These are phyloP conservation scores for Coptodon rendalli DNA, from an alignment of 2,113 vertebrate genomes.

Conservation along the genomic window DNA sequence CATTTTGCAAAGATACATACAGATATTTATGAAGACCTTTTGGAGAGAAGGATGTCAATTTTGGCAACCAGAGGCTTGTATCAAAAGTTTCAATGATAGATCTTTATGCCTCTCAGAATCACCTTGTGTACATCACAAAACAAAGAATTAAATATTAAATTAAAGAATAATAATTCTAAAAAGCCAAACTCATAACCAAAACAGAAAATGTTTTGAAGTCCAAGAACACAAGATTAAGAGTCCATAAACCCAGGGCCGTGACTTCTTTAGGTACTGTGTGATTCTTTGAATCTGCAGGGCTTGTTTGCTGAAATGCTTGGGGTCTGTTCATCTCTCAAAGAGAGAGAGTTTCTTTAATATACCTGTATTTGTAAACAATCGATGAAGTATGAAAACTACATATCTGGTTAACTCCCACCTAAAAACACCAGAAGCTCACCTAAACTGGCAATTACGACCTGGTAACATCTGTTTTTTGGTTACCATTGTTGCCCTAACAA, in stretches of 20 bases:
- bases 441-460: accelerated
- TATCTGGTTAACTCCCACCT: not conserved
- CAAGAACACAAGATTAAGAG: not conserved
- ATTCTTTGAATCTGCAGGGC: accelerated
- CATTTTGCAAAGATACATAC: not conserved
- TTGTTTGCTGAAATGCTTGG: not conserved
- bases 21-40: not conserved
- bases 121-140: not conserved
- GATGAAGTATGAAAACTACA: not conserved
- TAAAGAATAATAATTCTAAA: not conserved
- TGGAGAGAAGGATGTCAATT: not conserved
- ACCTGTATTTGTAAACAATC: not conserved
- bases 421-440: not conserved
- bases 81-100: not conserved
- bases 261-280: not conserved
- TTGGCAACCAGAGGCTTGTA: not conserved
- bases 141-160: not conserved
- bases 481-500: accelerated
- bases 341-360: not conserved
- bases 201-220: not conserved
- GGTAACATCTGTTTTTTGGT: not conserved
- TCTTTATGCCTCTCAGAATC: not conserved
- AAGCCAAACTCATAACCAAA: not conserved
- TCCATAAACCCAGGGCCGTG: accelerated
- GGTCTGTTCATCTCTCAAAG: not conserved